Evolutionary conservation across 2,888 invertebrate species (phyloP), one percentile per base, ranked within the genome.

Genomic region (Tyria jacobaeae): DNA sequence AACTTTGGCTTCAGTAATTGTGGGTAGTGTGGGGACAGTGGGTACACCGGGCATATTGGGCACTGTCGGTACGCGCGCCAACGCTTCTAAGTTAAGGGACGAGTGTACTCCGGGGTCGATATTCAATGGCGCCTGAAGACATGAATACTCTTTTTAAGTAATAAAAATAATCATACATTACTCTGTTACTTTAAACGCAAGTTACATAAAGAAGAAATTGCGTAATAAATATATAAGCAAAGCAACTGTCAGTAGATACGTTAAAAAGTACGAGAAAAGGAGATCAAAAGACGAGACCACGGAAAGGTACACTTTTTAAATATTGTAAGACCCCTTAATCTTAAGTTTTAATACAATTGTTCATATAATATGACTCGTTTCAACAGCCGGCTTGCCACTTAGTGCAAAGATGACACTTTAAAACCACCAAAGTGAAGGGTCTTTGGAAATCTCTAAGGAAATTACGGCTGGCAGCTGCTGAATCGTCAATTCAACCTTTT

Each of bases 101-200:
- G 98, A 98, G 89, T 98, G 98, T 53, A 98, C 98, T 57, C 98
- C 98, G 5, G 98, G 98, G 92, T 98, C 98, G 69, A 97, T 96
- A 91, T 98, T 98, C 70, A 98, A 94, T 35, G 98, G 98, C 70
- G 94, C 94, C 94, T 94, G 89, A 63, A 70, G 21, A 55, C 34
- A 55, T 21, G 3, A 44, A 44, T 31, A 31, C 34, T 31, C 5
- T 41, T 27, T 54, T n/a, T n/a, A n/a, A n/a, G n/a, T n/a, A n/a
- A n/a, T n/a, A n/a, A 17, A 44, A 15, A n/a, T 25, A 21, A 67
- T 70, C 59, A 62, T 71, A 80, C 75, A 70, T 77, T 73, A 80
- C 68, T 76, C 71, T 15, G 5, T 15, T 49, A 41, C 17, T 41
- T 7, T 41, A n/a, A n/a, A 41, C 17, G 35, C 14, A 35, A 35